These are phyloP conservation scores for Oreohelix idahoensis DNA, from an alignment of 1,140 invertebrate genomes.

Conservation along the genomic window DNA sequence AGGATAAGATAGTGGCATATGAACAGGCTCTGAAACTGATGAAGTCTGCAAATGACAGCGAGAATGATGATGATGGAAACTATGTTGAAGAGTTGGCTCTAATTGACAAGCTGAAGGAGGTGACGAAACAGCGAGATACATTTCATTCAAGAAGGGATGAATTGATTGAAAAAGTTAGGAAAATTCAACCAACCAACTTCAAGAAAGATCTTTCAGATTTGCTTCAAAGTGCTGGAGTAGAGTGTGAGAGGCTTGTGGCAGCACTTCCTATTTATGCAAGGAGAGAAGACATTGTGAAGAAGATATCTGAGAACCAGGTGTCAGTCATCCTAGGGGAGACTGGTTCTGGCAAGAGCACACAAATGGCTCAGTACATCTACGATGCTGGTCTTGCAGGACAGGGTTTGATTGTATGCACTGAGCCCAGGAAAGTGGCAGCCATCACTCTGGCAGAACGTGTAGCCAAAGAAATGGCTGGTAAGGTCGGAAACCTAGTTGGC, in stretches of 20 bases:
- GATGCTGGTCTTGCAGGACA: conserved; percentile 74
- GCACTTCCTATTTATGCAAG: conserved; percentile 67
- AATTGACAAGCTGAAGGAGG: conserved; percentile 56
- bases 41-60: background rate
- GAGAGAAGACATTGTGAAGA: conserved; percentile 57
- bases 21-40: conserved; percentile 8
- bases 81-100: conserved; percentile 40
- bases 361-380: conserved; percentile 67
- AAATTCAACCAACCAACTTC: conserved; percentile 27
- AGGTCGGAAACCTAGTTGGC: conserved; percentile 64
- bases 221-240: conserved; percentile 53
- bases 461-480: conserved; percentile 59
- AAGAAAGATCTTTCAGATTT: conserved; percentile 46
- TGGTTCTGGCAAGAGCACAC: conserved; percentile 86
- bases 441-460: conserved; percentile 66
- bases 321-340: conserved; percentile 94
- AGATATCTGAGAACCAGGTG: conserved; percentile 58
- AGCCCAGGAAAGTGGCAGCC: conserved; percentile 71
- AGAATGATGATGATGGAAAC: background rate
- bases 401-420: conserved; percentile 82
- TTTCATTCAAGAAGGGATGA: conserved; percentile 46
- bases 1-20: background rate
- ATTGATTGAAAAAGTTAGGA: conserved; percentile 41
- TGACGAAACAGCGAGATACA: conserved; percentile 50
- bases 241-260: conserved; percentile 52